Evolutionary conservation across 2,797 vertebrate genomes (phyloP).

Genomic region (Periparus ater): DNA sequence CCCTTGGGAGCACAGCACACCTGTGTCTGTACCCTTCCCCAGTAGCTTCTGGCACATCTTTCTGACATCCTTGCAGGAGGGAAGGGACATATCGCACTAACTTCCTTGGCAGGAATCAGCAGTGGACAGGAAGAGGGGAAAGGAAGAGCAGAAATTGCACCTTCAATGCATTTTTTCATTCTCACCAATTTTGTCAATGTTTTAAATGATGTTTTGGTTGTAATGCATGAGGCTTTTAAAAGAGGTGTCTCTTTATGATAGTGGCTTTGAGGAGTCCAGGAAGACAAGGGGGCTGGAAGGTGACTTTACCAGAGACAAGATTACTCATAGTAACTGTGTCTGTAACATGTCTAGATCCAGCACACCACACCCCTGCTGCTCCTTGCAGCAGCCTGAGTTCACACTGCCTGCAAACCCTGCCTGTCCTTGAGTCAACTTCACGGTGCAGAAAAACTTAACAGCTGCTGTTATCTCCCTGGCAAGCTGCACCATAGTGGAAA

Average conservation of each 20-base stretch:
- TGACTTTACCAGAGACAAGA: neutral
- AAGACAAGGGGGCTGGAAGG: neutral
- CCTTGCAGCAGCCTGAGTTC: neutral
- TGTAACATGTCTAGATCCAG: neutral
- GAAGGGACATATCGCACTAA: neutral
- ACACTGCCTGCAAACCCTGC: neutral
- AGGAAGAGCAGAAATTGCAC: neutral
- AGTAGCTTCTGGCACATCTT: neutral
- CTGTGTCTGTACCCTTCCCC: neutral
- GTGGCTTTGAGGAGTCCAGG: neutral
- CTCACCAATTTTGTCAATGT: neutral
- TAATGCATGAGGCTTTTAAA: neutral
- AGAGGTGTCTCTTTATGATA: neutral
- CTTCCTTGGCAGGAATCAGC: neutral
- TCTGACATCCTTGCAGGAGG: neutral
- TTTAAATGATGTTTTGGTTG: neutral
- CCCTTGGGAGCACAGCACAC: neutral
- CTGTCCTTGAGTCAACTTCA: neutral
- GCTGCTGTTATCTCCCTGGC: conserved; percentile 13
- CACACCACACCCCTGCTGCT: neutral
- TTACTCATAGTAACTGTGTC: neutral
- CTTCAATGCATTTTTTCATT: neutral
- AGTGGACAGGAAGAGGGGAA: neutral
- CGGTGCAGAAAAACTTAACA: neutral
- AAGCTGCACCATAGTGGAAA: neutral